Evolutionary conservation across 53 echinoderm and acorn worm species (phyloP).

Genomic region (Actinopyga echinites): DNA sequence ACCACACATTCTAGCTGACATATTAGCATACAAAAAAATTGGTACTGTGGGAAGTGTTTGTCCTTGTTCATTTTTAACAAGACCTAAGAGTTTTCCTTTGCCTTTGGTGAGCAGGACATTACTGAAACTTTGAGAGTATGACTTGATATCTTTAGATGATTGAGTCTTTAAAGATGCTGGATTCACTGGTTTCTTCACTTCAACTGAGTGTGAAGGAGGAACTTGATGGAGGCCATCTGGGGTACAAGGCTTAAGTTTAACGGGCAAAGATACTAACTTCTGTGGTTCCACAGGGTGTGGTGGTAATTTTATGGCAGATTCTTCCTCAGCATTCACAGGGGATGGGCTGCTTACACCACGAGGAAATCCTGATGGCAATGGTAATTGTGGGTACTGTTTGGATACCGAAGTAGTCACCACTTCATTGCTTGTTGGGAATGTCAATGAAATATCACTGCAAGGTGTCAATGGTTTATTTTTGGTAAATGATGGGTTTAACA

Average conservation of each 20-base stretch:
- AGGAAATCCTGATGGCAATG: too few species aligned
- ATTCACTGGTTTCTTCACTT: background rate
- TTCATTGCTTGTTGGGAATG: constrained; percentile 1
- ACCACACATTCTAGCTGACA: constrained; percentile 67
- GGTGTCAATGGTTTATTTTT: background rate
- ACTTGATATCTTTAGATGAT: background rate
- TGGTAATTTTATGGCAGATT: too few species aligned
- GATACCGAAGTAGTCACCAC: background rate
- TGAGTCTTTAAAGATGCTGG: background rate
- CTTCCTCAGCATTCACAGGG: too few species aligned
- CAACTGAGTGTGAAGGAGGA: background rate
- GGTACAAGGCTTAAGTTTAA: too few species aligned
- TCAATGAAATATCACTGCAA: constrained; percentile 12
- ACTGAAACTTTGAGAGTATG: constrained; percentile 2
- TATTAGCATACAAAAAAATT: constrained; percentile 66
- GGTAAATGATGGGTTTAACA: background rate
- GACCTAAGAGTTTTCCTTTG: background rate
- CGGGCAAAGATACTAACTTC: too few species aligned
- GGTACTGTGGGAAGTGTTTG: constrained; percentile 40
- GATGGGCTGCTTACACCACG: too few species aligned
- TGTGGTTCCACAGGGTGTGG: too few species aligned
- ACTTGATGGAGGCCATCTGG: too few species aligned
- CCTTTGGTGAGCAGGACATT: constrained; percentile 20
- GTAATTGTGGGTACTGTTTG: background rate
- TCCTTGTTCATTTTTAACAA: constrained; percentile 42